Conservation (phyloP, 2,888 invertebrate species). For the Pantelozetes paolii region DNA sequence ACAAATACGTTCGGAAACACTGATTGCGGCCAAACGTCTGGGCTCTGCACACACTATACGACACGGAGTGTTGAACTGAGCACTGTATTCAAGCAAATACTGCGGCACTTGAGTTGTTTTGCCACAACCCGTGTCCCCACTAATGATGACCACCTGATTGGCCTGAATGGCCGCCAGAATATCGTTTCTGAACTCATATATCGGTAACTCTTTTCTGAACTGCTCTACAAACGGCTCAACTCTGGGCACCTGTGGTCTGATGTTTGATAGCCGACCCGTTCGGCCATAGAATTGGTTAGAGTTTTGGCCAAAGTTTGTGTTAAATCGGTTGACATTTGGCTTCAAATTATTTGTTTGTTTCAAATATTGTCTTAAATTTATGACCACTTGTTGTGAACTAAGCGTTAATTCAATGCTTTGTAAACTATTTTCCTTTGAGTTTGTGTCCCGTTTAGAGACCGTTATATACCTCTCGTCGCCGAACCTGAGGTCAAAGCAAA, state of each 20-base stretch:
- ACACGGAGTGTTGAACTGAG: conserved; percentile 60
- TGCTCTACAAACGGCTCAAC: conserved; percentile 47
- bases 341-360: background rate
- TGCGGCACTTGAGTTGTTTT: conserved; percentile 94
- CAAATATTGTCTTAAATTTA: background rate
- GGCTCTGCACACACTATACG: conserved; percentile 92
- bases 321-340: background rate
- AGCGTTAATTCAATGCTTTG: conserved; percentile 51
- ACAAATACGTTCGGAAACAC: conserved; percentile 83
- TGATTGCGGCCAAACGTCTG: conserved; percentile 79
- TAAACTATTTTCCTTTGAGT: conserved; percentile 64
- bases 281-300: conserved; percentile 54
- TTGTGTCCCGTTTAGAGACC: conserved; percentile 66
- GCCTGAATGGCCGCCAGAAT: conserved; percentile 3
- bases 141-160: conserved; percentile 61
- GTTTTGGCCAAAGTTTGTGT: background rate
- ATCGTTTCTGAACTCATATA: conserved; percentile 10
- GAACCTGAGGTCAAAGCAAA: conserved; percentile 57
- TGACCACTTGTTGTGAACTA: background rate
- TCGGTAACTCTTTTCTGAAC: conserved; percentile 57
- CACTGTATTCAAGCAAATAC: conserved; percentile 71
- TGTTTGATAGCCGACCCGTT: conserved; percentile 65
- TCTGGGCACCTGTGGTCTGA: conserved; percentile 62
- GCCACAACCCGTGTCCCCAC: conserved; percentile 79
- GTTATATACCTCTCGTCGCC: conserved; percentile 64